These are phyloP conservation scores for Acipenser ruthenus DNA, from an alignment of 2,797 vertebrate species.

Conservation along the genomic window DNA sequence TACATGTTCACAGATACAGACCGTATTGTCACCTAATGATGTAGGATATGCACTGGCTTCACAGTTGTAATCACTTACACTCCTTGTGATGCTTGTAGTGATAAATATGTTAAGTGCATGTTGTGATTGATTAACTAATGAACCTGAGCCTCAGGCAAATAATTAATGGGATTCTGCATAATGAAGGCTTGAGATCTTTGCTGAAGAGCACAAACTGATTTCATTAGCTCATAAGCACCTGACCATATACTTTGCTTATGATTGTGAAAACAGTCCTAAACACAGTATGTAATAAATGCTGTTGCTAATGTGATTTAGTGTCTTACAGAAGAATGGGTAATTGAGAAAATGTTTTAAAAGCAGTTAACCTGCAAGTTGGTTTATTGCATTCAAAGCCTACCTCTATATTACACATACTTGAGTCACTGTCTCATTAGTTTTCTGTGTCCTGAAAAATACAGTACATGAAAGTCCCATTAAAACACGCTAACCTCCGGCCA, in stretches of 20 bases:
- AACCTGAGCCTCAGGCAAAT: slow-evolving; percentile 46
- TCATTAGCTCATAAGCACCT: slow-evolving; percentile 59
- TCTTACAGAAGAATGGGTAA: too few species aligned
- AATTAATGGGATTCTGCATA: slow-evolving; percentile 50
- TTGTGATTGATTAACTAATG: slow-evolving; percentile 60
- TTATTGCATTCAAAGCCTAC: too few species aligned
- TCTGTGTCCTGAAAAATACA: too few species aligned
- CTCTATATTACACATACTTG: too few species aligned
- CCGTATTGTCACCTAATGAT: slow-evolving; percentile 20
- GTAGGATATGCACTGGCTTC: slow-evolving; percentile 16
- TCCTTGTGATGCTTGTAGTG: slow-evolving; percentile 37
- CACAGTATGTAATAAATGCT: too few species aligned
- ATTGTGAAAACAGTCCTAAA: too few species aligned
- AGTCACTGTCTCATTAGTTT: too few species aligned
- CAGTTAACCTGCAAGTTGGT: too few species aligned
- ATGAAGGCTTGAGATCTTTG: slow-evolving; percentile 32
- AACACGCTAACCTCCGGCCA: too few species aligned
- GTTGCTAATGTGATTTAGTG: too few species aligned
- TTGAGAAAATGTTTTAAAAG: too few species aligned
- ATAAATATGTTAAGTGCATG: slow-evolving; percentile 41
- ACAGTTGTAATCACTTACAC: slow-evolving; percentile 32
- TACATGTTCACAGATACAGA: slow-evolving; percentile 17
- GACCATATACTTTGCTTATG: slow-evolving; percentile 22
- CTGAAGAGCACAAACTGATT: slow-evolving; percentile 39
- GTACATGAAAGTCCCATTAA: too few species aligned